Evolutionary conservation across 2,888 invertebrate genomes (phyloP).

Genomic region (Icerya purchasi): DNA sequence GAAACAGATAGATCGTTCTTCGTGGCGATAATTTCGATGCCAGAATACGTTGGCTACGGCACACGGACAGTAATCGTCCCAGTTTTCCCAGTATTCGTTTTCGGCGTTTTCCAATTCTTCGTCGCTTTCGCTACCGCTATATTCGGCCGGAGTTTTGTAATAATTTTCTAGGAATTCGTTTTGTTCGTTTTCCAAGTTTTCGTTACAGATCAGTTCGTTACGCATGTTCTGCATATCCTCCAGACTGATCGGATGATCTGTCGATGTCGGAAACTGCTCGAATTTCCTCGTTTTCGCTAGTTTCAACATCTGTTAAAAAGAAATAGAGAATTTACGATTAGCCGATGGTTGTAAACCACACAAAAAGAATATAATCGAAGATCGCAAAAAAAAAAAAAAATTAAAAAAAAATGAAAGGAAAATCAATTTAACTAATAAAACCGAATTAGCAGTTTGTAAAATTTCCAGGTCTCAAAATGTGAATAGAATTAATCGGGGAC

Average conservation of each 20-base stretch:
- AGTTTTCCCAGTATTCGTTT: slow-evolving; percentile 10
- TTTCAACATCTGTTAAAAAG: background rate
- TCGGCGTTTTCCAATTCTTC: background rate
- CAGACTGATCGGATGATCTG: background rate
- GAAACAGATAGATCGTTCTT: slow-evolving; percentile 7
- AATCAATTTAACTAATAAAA: too few species aligned
- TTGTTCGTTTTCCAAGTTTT: background rate
- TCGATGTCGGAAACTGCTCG: too few species aligned
- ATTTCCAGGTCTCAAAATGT: too few species aligned
- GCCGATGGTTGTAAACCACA: too few species aligned
- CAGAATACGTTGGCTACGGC: background rate
- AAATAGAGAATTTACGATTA: too few species aligned
- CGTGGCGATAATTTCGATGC: background rate
- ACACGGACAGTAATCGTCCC: slow-evolving; percentile 3
- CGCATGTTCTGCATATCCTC: background rate
- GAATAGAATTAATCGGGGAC: too few species aligned
- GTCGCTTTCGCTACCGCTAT: background rate
- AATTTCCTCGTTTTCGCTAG: background rate
- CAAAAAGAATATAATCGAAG: too few species aligned
- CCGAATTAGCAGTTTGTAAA: too few species aligned
- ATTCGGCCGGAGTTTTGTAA: background rate
- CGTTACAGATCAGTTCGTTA: background rate
- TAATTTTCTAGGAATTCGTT: background rate
- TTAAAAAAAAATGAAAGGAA: too few species aligned
- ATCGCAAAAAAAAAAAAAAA: too few species aligned